phyloP scores from a whole-genome alignment of 2,797 vertebrate genomes.

The Tarsius wallacei region DNA sequence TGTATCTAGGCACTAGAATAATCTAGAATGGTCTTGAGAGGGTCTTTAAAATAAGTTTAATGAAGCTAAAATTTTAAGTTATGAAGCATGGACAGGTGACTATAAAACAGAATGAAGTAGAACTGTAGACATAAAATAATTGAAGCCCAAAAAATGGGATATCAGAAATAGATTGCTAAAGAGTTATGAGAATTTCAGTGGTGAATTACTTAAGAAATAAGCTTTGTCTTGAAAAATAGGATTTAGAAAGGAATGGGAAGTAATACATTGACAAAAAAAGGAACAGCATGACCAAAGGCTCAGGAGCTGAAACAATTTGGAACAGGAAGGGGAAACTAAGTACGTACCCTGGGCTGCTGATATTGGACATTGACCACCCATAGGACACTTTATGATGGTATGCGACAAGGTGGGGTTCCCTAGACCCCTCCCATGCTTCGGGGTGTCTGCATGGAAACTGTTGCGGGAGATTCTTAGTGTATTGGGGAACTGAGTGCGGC shows the following conservation, averaged over 20 bases:
- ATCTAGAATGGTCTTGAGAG: conserved; percentile 9
- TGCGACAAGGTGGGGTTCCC: no score
- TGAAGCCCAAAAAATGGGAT: neutral
- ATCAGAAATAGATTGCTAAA: neutral
- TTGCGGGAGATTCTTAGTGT: no score
- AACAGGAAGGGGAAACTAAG: neutral
- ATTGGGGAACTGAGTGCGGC: no score
- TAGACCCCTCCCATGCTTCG: no score
- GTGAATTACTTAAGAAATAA: neutral
- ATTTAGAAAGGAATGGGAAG: neutral
- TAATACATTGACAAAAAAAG: neutral
- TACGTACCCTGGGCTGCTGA: neutral
- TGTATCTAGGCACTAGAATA: neutral
- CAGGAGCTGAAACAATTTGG: neutral
- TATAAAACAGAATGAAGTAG: neutral
- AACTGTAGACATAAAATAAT: conserved; percentile 3
- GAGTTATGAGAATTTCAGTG: neutral
- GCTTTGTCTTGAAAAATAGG: neutral
- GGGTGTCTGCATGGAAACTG: no score
- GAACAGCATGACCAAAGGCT: neutral
- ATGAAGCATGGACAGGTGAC: neutral
- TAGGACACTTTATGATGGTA: no score
- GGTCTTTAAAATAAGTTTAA: neutral
- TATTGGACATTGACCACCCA: neutral
- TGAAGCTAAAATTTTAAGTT: neutral